Evolutionary conservation across 2,888 invertebrate species (phyloP).

Genomic region (Dendrolimus houi): DNA sequence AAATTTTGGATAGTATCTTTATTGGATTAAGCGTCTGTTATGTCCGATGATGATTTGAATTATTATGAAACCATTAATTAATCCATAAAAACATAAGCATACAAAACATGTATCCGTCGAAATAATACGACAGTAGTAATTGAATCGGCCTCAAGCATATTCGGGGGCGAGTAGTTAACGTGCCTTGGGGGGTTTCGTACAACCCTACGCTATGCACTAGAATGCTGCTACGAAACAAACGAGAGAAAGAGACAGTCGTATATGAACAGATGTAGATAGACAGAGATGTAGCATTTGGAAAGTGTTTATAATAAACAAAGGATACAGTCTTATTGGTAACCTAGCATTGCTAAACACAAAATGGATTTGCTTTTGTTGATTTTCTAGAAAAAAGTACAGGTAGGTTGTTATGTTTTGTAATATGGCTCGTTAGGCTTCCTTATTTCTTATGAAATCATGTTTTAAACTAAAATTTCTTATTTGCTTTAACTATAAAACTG

Average conservation of each 20-base stretch:
- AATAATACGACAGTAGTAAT: constrained; percentile 75
- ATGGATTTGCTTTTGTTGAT: background rate
- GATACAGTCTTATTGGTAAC: constrained; percentile 71
- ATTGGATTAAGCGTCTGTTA: too few relatives aligned
- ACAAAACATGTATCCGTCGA: constrained; percentile 63
- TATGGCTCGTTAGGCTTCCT: too few relatives aligned
- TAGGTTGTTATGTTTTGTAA: too few relatives aligned
- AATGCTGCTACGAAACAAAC: constrained; percentile 60
- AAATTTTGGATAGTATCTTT: too few relatives aligned
- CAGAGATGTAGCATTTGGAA: constrained; percentile 42
- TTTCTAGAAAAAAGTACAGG: background rate
- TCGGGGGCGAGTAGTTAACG: constrained; percentile 68
- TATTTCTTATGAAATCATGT: too few relatives aligned
- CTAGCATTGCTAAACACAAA: background rate
- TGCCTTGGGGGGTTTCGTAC: constrained; percentile 61
- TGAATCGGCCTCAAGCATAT: constrained; percentile 73
- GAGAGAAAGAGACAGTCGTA: constrained; percentile 33
- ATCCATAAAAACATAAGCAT: too few relatives aligned
- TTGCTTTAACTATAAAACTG: too few relatives aligned
- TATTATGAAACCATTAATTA: too few relatives aligned
- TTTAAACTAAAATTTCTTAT: too few relatives aligned
- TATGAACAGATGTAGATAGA: constrained; percentile 14
- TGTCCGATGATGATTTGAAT: too few relatives aligned
- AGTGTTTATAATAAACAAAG: constrained; percentile 75
- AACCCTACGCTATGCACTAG: constrained; percentile 63